Evolutionary conservation across 2,888 invertebrate species (phyloP), one percentile per base, ranked within the genome.

Genomic region (Lasioglossum morio): DNA sequence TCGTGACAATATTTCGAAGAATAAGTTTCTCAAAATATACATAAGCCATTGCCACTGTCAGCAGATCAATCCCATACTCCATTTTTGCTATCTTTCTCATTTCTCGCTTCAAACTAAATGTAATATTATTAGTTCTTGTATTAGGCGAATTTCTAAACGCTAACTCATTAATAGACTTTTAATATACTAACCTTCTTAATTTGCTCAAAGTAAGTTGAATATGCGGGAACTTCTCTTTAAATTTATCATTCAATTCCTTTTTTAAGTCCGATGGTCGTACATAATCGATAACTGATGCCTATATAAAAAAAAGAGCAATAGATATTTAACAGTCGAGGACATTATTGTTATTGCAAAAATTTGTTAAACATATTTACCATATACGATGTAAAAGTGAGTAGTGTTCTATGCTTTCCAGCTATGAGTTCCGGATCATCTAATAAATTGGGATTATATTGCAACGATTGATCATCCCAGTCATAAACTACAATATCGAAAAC

Each of bases 11-110:
- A 94, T 98, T 98, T 89, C 98, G 98, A 77, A 99, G 96, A 91
- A 99, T 99, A 79, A 99, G 96, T 95, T 99, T 99, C 95, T 99
- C 99, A 95, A 99, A 99, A 95, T 99, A 99, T n/a, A 99, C 99
- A 94, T 99, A 99, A 0, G 99, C 98, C 95, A 99, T 99, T 30
- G 99, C 99, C 30, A 99, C 98, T 0, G 98, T 98, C 86, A 99
- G 96, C 84, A 99, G 96, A 95, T 99, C 99, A 82, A 97, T 96
- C 84, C 97, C 97, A 92, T 97, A 97, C 95, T 98, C 98, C 92
- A 97, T 96, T 95, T 98, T 98, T 3, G 98, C 98, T 83, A 98
- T 98, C 95, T 98, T 98, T 40, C 98, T 96, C 98, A 99, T 98
- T 96, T 99, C 99, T 90, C 98, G 97, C 95, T 99, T 99, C 89